Evolutionary conservation across 2,113 vertebrate species (phyloP), one percentile per base, ranked within the genome.

Genomic region (Passer montanus): DNA sequence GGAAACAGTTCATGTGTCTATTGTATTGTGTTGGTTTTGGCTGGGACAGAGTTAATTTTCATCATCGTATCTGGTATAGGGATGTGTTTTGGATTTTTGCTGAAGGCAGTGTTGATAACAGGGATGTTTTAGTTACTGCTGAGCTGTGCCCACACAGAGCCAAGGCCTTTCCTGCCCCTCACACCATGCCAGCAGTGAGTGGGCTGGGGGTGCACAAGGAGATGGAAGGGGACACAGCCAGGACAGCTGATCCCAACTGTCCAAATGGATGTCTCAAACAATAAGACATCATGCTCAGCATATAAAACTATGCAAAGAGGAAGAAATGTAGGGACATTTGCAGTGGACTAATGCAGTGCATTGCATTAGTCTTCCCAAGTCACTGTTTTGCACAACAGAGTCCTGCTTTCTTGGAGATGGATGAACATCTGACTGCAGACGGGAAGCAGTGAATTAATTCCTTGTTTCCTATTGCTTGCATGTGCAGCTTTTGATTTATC

Each of bases 341-440:
- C 21, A 58, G 12, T 44, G 31, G 12, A 41, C 39, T 41, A 41
- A 41, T 41, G 13, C 39, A 41, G 39, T 41, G 39, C 39, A 19
- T 20, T 10, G 5, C 0, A 0, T 50, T 58, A 23, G 27, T 37
- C 44, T 66, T 81, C 27, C 22, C 37, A 44, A 43, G 31, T 22
- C 35, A 27, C 43, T 66, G 43, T 13, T 33, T 44, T 2, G 11
- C 26, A 56, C 1, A 6, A 64, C 16, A n/a, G 50, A 72, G 35
- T 9, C 17, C 35, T 58, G 26, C 31, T 43, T 43, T 63, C 15
- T 26, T 58, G 67, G 50, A 31, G 21, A 33, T 15, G 26, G 43
- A 31, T 27, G 17, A 49, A 35, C 31, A 27, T 43, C 14, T 80
- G 31, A 35, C 50, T 58, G 17, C 33, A 11, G 26, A 43, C 27